Conservation (phyloP, 1,140 invertebrate genomes). For the Berghia stephanieae region DNA sequence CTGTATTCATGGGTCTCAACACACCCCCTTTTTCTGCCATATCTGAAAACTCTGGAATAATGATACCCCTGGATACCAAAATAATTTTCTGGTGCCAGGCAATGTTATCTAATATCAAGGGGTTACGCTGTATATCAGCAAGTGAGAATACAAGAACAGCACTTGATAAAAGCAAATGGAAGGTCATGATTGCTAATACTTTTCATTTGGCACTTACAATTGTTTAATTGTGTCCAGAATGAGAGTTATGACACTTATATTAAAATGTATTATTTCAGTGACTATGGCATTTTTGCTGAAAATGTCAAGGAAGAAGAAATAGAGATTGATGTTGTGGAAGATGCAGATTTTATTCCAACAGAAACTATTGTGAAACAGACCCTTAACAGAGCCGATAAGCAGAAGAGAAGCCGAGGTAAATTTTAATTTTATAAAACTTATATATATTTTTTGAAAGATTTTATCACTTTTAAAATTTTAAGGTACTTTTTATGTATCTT, state of each 20-base stretch:
- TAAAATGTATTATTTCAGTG: neutral
- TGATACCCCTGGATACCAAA: too few relatives aligned
- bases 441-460: neutral
- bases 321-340: neutral
- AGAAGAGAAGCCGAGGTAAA: slow-evolving; percentile 19
- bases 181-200: too few relatives aligned
- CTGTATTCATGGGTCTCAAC: too few relatives aligned
- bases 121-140: too few relatives aligned
- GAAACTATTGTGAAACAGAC: neutral
- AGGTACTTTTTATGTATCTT: too few relatives aligned
- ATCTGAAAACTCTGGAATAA: too few relatives aligned
- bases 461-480: neutral
- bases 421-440: neutral
- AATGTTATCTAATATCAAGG: too few relatives aligned
- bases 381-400: neutral
- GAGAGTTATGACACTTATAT: neutral
- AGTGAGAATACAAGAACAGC: too few relatives aligned
- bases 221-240: neutral
- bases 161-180: too few relatives aligned
- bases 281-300: slow-evolving; percentile 23
- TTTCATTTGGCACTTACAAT: too few relatives aligned
- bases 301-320: neutral
- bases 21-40: too few relatives aligned
- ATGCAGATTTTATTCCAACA: slow-evolving; percentile 20
- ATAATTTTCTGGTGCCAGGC: too few relatives aligned